Evolutionary conservation across 30 jellyfish, hydroid and myxozoan genomes (phyloP).

Genomic region (Cassiopea xamachana): DNA sequence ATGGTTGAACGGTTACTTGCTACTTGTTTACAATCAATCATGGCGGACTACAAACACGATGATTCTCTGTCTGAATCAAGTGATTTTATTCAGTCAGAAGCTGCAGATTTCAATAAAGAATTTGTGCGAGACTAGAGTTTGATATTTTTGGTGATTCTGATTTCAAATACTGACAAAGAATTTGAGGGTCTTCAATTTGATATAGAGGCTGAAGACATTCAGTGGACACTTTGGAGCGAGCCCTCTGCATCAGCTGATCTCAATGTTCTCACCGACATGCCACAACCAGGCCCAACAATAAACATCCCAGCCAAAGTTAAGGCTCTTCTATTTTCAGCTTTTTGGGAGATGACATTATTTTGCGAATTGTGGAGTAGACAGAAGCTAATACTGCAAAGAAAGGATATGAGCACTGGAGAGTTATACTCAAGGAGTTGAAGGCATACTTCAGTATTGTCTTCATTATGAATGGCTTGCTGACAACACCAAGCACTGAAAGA

Average conservation of each 20-base stretch:
- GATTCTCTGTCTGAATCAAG: conserved; percentile 27
- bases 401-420: conserved; percentile 27
- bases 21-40: neutral
- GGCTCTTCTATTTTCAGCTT: conserved; percentile 24
- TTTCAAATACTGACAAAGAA: neutral
- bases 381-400: conserved; percentile 11
- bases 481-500: conserved; percentile 22
- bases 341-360: conserved; percentile 25
- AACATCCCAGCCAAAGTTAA: conserved; percentile 7
- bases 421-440: conserved; percentile 40
- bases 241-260: conserved; percentile 48
- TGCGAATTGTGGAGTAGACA: conserved; percentile 27
- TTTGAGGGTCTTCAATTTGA: conserved; percentile 42
- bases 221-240: conserved; percentile 34
- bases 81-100: neutral
- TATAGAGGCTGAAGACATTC: conserved; percentile 25
- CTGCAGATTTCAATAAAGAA: conserved; percentile 9
- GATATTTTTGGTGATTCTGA: conserved; percentile 27
- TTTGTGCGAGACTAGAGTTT: conserved; percentile 1
- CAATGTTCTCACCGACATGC: conserved; percentile 1
- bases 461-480: conserved; percentile 15
- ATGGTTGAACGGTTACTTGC: neutral
- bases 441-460: conserved; percentile 50
- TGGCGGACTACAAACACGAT: conserved; percentile 29
- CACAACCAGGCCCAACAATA: conserved; percentile 29